phyloP scores from a whole-genome alignment of 2,113 vertebrate genomes.

The Sinocyclocheilus grahami region DNA sequence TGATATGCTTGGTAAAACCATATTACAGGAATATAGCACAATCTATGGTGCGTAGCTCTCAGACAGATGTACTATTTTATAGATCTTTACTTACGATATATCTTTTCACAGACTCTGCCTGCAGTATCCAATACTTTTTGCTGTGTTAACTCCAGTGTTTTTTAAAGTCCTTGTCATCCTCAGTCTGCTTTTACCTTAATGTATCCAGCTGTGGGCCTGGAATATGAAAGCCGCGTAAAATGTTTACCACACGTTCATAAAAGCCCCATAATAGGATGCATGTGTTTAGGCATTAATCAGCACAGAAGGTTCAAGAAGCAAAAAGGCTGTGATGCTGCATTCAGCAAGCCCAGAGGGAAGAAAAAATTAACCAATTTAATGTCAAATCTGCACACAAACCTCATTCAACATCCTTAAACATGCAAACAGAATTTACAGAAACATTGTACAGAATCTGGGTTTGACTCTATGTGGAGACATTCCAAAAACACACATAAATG shows the following conservation, averaged over 20 bases:
- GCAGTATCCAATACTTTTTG: constrained; percentile 25
- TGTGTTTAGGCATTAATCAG: constrained; percentile 5
- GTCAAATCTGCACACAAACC: constrained; percentile 65
- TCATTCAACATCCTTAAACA: constrained; percentile 71
- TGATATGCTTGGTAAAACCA: constrained; percentile 30
- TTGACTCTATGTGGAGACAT: constrained; percentile 21
- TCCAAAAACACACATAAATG: constrained; percentile 1
- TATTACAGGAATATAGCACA: constrained; percentile 23
- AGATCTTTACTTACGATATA: constrained; percentile 28
- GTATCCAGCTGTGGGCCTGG: background rate
- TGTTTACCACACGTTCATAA: background rate
- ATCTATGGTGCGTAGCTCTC: constrained; percentile 13
- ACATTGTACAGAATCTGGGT: constrained; percentile 49
- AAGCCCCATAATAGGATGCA: background rate
- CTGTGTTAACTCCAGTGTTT: constrained; percentile 7
- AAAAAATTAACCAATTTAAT: constrained; percentile 78
- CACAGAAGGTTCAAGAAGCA: background rate
- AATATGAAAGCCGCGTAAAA: background rate
- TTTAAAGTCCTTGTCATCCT: background rate
- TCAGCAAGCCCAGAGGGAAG: constrained; percentile 53
- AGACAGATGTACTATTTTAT: constrained; percentile 29
- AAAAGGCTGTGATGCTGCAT: constrained; percentile 25
- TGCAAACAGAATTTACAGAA: constrained; percentile 71
- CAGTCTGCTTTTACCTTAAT: constrained; percentile 27
- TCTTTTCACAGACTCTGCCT: background rate